Evolutionary conservation across 1,140 invertebrate species (phyloP), one percentile per base, ranked within the genome.

Genomic region (Uloborus diversus): DNA sequence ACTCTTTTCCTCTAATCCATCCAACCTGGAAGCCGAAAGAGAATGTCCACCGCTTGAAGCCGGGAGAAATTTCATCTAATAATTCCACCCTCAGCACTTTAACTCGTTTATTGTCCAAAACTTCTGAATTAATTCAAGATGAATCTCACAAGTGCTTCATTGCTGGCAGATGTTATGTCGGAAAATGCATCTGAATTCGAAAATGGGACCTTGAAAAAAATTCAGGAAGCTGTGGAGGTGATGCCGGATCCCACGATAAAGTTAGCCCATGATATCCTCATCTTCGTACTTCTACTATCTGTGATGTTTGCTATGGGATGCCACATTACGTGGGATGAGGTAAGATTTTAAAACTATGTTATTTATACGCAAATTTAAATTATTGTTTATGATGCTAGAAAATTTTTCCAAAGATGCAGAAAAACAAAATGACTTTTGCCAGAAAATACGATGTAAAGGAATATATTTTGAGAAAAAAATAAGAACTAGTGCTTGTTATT

Each of bases 241-340:
- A 5, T 79, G 25, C 75, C 75, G 4, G 75, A 79, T n/a, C 80
- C 80, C 23, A 35, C 53, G 4, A 30, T 84, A 76, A 81, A 76
- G 57, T 25, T 83, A 32, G 53, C 82, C 47, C 37, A 81, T 47
- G 83, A 85, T 51, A 71, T 84, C 47, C 81, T 85, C 20, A 79
- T 85, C 4, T 82, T 81, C 32, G 53, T 80, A 17, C 42, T 83
- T 0, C 57, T 85, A 0, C 53, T 84, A 0, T 79, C 84, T 2
- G 84, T 85, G n/a, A 85, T 85, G 85, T 82, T 85, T 42, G 84
- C 83, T 11, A 84, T 85, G 83, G 85, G 85, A 42, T 82, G 82
- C n/a, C 81, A 83, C 13, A 85, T 85, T 17, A 83, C 56, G 25
- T 75, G 17, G 73, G 51, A 57, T 51, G 70, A 81, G 35, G 80